Evolutionary conservation across 2,797 vertebrate genomes (phyloP).

Genomic region (Carcharodon carcharias): DNA sequence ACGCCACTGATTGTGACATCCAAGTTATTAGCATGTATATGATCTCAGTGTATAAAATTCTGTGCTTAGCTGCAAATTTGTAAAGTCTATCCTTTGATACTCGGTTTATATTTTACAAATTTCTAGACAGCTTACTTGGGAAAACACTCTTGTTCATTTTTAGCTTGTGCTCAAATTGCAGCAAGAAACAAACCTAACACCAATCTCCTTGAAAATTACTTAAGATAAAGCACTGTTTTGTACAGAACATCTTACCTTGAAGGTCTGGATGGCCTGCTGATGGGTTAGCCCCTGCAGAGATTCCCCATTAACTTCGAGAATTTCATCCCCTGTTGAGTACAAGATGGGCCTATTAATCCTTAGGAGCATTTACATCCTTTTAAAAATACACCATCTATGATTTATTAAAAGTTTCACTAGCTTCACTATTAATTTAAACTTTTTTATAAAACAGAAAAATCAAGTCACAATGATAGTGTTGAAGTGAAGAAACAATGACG

Average conservation of each 20-base stretch:
- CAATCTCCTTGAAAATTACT: not conserved
- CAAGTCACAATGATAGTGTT: not conserved
- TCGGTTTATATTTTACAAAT: not conserved
- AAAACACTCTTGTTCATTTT: not conserved
- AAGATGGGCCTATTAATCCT: not conserved
- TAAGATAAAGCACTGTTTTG: not conserved
- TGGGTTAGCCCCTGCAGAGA: slow-evolving; percentile 89
- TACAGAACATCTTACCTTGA: slow-evolving; percentile 69
- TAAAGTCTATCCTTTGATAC: not conserved
- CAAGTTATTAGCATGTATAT: not conserved
- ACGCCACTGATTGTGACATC: not conserved
- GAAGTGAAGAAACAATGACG: not conserved
- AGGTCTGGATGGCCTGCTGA: slow-evolving; percentile 91
- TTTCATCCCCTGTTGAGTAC: slow-evolving; percentile 76
- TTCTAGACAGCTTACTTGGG: not conserved
- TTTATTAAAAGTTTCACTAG: not conserved
- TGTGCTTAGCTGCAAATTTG: not conserved
- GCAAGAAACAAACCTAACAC: not conserved
- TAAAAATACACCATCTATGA: not conserved
- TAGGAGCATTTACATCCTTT: not conserved
- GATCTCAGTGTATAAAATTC: not conserved
- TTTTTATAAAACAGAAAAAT: not conserved
- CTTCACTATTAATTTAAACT: not conserved
- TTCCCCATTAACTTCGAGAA: slow-evolving; percentile 88
- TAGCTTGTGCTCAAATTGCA: not conserved